These are phyloP conservation scores for Colostygia pectinataria DNA, from an alignment of 2,888 invertebrate genomes.

Conservation along the genomic window DNA sequence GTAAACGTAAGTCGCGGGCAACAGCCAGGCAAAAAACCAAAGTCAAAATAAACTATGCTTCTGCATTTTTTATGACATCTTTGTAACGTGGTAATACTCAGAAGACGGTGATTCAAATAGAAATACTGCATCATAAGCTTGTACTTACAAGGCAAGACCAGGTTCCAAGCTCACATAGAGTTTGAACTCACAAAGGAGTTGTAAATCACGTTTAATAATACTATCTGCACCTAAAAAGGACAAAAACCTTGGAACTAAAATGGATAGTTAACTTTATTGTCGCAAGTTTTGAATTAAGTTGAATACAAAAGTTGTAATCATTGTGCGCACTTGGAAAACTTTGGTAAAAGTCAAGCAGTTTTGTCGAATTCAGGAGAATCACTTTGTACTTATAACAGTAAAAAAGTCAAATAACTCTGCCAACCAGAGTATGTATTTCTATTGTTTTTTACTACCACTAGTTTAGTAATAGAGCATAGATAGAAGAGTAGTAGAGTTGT, in stretches of 20 bases:
- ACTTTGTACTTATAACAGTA: not conserved
- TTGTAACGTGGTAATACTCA: constrained; percentile 6
- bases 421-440: no score
- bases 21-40: no score
- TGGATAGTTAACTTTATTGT: constrained; percentile 21
- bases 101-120: constrained; percentile 28
- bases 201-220: constrained; percentile 30
- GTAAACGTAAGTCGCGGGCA: no score
- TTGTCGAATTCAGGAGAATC: not conserved
- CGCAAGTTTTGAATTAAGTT: constrained; percentile 10
- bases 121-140: constrained; percentile 20
- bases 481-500: no score
- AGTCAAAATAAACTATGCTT: no score
- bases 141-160: constrained; percentile 30
- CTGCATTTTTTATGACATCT: no score
- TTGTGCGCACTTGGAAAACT: constrained; percentile 4
- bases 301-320: not conserved
- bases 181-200: constrained; percentile 27
- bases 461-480: no score
- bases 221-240: constrained; percentile 22
- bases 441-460: no score
- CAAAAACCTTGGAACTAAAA: constrained; percentile 29
- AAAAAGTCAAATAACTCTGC: no score
- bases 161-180: constrained; percentile 18
- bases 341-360: not conserved